Percentiles rank a stretch among this genome's conserved stretches.
Conservation (phyloP, 1,140 invertebrate species). For the Lasaia peninsularis region DNA sequence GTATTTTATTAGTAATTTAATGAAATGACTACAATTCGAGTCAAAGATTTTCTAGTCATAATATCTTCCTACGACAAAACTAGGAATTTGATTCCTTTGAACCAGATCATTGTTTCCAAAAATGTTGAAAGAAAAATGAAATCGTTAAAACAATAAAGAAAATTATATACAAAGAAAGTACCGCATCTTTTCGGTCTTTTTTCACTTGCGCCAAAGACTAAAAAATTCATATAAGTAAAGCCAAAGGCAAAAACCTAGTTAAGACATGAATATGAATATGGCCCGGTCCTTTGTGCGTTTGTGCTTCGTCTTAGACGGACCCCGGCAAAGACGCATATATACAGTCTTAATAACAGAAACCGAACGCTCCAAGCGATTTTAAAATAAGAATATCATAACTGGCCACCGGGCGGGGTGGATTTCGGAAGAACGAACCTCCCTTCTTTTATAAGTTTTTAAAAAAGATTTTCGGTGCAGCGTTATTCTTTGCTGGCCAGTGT, state of each 20-base stretch:
- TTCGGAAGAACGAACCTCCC: constrained; percentile 57
- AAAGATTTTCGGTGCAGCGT: constrained; percentile 35
- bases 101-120: neutral
- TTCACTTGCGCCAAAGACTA: neutral
- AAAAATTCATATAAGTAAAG: constrained; percentile 10
- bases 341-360: constrained; percentile 69
- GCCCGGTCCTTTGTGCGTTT: constrained; percentile 30
- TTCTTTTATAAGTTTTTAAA: constrained; percentile 35
- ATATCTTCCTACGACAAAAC: too few species aligned
- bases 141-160: neutral
- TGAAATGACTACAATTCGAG: too few species aligned
- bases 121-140: neutral
- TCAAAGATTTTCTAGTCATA: too few species aligned
- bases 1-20: too few species aligned
- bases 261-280: constrained; percentile 17
- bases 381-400: constrained; percentile 74
- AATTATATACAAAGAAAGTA: too few species aligned
- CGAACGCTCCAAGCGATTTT: constrained; percentile 66
- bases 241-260: constrained; percentile 16
- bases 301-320: constrained; percentile 44
- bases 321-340: constrained; percentile 48
- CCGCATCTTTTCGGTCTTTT: neutral
- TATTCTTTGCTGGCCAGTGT: constrained; percentile 33
- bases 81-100: too few species aligned
- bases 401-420: constrained; percentile 49